phyloP scores from a whole-genome alignment of 2,888 invertebrate genomes.

The Fabriciana adippe region DNA sequence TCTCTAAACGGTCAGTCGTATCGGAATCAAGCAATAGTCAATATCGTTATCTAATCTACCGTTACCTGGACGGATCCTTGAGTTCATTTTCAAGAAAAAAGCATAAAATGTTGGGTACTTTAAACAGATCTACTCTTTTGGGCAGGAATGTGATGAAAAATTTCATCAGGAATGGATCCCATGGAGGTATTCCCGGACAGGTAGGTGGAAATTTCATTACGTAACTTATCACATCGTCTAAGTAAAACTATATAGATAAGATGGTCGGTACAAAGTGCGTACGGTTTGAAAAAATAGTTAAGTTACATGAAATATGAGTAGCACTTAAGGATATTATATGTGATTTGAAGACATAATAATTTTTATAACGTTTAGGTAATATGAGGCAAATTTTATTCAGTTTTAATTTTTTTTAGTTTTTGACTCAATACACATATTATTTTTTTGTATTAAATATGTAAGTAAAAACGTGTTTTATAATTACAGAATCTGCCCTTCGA shows the following conservation, averaged over 20 bases:
- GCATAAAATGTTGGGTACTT: constrained; percentile 67
- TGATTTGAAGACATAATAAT: too few species aligned
- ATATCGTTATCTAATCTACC: constrained; percentile 65
- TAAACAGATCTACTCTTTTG: constrained; percentile 66
- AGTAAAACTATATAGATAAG: not conserved
- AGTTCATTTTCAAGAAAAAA: constrained; percentile 26
- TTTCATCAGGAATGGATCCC: constrained; percentile 65
- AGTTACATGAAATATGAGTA: too few species aligned
- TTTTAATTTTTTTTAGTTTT: not conserved
- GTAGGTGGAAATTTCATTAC: constrained; percentile 58
- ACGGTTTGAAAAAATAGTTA: too few species aligned
- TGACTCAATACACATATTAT: not conserved
- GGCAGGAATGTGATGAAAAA: constrained; percentile 67
- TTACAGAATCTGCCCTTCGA: constrained; percentile 92
- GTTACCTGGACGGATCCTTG: constrained; percentile 33
- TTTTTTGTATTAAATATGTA: not conserved
- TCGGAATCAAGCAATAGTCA: constrained; percentile 50
- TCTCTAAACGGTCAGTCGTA: constrained; percentile 49
- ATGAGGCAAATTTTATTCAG: not conserved
- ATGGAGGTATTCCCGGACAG: constrained; percentile 72
- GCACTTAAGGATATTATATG: too few species aligned
- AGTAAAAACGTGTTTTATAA: not conserved
- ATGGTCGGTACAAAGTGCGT: not conserved
- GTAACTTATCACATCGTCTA: constrained; percentile 46
- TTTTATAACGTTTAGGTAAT: too few species aligned